phyloP scores from a whole-genome alignment of 2,113 vertebrate genomes.

The Phoxinus phoxinus region DNA sequence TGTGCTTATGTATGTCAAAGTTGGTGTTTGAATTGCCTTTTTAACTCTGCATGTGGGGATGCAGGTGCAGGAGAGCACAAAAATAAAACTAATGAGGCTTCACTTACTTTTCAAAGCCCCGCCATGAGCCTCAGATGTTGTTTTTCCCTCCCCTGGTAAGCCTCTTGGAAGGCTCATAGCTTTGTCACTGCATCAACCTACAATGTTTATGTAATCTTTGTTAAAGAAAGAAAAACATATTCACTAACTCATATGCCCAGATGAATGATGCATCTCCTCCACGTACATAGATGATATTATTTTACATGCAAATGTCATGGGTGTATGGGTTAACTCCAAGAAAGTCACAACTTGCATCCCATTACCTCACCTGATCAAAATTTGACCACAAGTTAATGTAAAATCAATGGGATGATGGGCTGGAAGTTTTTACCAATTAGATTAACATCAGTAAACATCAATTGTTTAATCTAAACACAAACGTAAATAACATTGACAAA shows the following conservation, averaged over 20 bases:
- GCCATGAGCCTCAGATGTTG: constrained; percentile 22
- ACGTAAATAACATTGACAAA: not conserved
- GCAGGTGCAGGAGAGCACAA: constrained; percentile 27
- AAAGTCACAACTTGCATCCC: constrained; percentile 6
- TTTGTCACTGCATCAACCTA: not conserved
- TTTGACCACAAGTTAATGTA: constrained; percentile 5
- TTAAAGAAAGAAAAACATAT: constrained; percentile 1
- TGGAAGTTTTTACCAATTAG: not conserved
- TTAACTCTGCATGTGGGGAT: not conserved
- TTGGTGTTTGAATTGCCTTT: constrained; percentile 7
- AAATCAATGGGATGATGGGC: constrained; percentile 1
- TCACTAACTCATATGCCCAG: not conserved
- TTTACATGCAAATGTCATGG: not conserved
- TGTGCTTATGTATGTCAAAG: not conserved
- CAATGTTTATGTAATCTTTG: constrained; percentile 13
- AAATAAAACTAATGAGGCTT: constrained; percentile 31
- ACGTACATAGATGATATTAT: not conserved
- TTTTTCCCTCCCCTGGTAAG: constrained; percentile 17
- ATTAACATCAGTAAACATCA: not conserved
- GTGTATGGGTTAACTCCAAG: not conserved
- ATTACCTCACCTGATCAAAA: constrained; percentile 17
- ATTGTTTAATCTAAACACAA: not conserved
- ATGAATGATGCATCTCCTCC: not conserved
- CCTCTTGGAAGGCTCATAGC: not conserved
- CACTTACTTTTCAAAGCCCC: constrained; percentile 15